Evolutionary conservation across 2,797 vertebrate genomes (phyloP), one percentile per base, ranked within the genome.

Genomic region (Alfaro cultratus): DNA sequence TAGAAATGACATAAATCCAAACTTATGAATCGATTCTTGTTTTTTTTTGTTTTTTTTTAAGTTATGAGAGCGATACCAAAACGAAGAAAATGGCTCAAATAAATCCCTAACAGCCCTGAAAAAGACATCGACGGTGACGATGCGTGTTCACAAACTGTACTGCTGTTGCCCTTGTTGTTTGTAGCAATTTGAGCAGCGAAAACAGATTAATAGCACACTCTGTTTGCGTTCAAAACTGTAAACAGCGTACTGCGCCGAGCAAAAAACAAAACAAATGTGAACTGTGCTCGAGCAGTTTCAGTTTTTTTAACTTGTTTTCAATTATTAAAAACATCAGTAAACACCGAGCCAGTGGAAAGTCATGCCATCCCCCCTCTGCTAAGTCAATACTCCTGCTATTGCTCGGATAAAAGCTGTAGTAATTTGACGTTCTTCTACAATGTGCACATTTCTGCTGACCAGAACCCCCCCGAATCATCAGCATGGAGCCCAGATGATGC

Each of bases 401-500:
- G 90, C 91, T 76, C 60, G 85, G 87, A 91, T 87, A 87, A 90
- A 88, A 88, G 84, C 87, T 93, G 92, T 88, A 94, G 90, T 93
- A 94, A 93, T 87, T 84, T 85, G 83, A 91, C 88, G 87, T 62
- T 62, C 53, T 62, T 34, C n/a, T 89, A 81, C 86, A 76, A 78
- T 75, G 83, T 76, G 88, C 87, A 85, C 81, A 88, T 93, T 91
- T 92, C 84, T 91, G 85, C 86, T 93, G 92, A 94, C 93, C 92
- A 93, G 85, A 92, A 84, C 87, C 4, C 90, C 88, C 85, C 82
- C 83, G 57, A 87, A 86, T 89, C 81, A 81, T 88, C 84, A 90
- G 91, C 91, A 91, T 93, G 93, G 91, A 85, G 84, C 82, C 86
- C 92, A 93, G 92, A 93, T 93, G 93, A 92, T 83, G 86, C 90